Conservation (phyloP, 2,797 vertebrate genomes). For the Pitangus sulphuratus region DNA sequence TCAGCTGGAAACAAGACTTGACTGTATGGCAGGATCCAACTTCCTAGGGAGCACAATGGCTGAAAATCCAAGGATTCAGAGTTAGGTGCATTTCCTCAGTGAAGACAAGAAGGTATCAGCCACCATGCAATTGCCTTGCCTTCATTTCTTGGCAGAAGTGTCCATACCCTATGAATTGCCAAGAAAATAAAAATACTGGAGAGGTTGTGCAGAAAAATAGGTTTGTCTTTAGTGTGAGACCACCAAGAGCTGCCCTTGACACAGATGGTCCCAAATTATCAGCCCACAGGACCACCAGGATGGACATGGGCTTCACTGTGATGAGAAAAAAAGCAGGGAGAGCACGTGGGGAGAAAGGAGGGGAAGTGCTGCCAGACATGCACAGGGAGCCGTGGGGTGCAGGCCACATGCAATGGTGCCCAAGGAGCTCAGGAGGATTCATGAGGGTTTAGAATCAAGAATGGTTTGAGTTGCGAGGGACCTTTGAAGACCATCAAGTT, state of each 20-base stretch:
- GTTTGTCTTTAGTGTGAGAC: not conserved
- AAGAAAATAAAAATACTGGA: not conserved
- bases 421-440: not conserved
- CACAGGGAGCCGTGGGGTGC: fast-evolving
- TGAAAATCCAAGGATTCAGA: not conserved
- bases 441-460: not conserved
- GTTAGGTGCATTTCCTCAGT: not conserved
- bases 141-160: not conserved
- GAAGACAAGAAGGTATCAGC: not conserved
- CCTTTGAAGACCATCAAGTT: not conserved
- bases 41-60: not conserved
- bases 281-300: not conserved
- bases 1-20: not conserved
- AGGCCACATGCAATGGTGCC: fast-evolving
- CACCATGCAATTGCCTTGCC: not conserved
- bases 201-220: not conserved
- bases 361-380: not conserved
- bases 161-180: not conserved
- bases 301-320: not conserved
- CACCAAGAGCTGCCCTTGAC: not conserved
- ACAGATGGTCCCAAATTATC: not conserved
- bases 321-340: not conserved
- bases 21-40: not conserved
- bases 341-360: not conserved
- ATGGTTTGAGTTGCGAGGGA: not conserved